Percentiles rank a stretch among this genome's conserved stretches.
Evolutionary conservation across 2,888 invertebrate genomes (phyloP).

Genomic region (Liopterus haemorrhoidalis): DNA sequence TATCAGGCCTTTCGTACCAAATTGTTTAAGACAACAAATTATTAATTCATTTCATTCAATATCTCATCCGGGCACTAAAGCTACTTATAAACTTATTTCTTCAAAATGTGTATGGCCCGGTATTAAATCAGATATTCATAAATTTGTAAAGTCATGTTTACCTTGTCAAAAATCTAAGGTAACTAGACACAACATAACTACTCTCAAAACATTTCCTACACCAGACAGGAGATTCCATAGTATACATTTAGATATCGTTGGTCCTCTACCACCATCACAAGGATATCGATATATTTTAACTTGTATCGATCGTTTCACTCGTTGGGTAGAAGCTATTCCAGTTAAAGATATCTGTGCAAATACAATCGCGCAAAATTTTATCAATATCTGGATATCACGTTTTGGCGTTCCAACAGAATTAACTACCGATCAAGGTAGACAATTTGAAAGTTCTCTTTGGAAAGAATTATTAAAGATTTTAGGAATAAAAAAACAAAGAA

Average conservation of each 20-base stretch:
- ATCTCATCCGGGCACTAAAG: constrained; percentile 27
- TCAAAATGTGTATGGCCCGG: constrained; percentile 32
- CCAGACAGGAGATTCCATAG: constrained; percentile 32
- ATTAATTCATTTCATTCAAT: constrained; percentile 7
- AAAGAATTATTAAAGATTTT: no score
- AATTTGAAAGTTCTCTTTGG: no score
- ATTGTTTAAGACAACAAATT: background rate
- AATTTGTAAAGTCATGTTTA: constrained; percentile 25
- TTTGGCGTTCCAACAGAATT: constrained; percentile 24
- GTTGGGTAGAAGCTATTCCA: constrained; percentile 34
- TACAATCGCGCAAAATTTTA: constrained; percentile 22
- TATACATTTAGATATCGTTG: constrained; percentile 33
- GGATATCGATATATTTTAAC: constrained; percentile 33
- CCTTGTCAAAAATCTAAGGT: constrained; percentile 30
- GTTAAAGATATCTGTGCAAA: constrained; percentile 28
- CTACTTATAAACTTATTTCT: constrained; percentile 23
- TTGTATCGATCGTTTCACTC: constrained; percentile 32
- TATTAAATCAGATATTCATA: constrained; percentile 26
- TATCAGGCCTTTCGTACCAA: constrained; percentile 7
- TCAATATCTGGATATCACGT: constrained; percentile 21
- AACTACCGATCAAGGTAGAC: constrained; percentile 31
- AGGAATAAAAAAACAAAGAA: no score
- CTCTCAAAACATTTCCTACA: constrained; percentile 20
- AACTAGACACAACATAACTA: constrained; percentile 23
- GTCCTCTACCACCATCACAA: constrained; percentile 25